A percentile compares a stretch with the other conserved stretches of the same genome.
Evolutionary conservation across 2,888 invertebrate genomes (phyloP).

Genomic region (Euphydryas editha): DNA sequence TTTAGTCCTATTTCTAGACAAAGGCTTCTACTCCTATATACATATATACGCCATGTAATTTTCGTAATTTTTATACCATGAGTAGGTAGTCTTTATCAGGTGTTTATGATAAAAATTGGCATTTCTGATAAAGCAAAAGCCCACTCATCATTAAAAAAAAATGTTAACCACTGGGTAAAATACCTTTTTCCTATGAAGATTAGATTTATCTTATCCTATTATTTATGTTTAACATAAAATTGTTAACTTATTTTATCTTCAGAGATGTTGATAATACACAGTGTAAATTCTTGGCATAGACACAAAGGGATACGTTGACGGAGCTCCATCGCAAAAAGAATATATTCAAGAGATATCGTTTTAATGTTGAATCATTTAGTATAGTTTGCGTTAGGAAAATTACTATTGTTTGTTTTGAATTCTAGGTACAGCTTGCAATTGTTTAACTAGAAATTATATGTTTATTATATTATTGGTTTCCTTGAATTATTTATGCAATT

Average conservation of each 20-base stretch:
- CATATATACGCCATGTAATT: too few relatives aligned
- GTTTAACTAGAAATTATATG: constrained; percentile 33
- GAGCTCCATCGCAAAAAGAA: constrained; percentile 2
- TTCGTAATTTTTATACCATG: too few relatives aligned
- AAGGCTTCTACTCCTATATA: too few relatives aligned
- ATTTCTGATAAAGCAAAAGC: too few relatives aligned
- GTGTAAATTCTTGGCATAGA: background rate
- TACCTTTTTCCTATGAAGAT: too few relatives aligned
- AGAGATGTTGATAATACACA: background rate
- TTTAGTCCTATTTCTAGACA: too few relatives aligned
- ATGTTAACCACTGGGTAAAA: too few relatives aligned
- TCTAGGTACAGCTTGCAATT: constrained; percentile 38
- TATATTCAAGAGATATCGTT: constrained; percentile 8
- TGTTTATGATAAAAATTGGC: too few relatives aligned
- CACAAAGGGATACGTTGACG: background rate
- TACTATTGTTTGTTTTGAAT: constrained; percentile 39
- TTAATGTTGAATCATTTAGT: constrained; percentile 26
- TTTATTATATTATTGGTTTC: constrained; percentile 31
- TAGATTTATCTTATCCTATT: too few relatives aligned
- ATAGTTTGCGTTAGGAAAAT: constrained; percentile 38
- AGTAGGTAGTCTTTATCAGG: too few relatives aligned
- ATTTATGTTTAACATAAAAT: background rate
- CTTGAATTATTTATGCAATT: constrained; percentile 30
- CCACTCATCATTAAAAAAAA: too few relatives aligned
- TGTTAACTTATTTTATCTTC: background rate